phyloP scores from a whole-genome alignment of 2,888 invertebrate genomes.

The Automeris io region DNA sequence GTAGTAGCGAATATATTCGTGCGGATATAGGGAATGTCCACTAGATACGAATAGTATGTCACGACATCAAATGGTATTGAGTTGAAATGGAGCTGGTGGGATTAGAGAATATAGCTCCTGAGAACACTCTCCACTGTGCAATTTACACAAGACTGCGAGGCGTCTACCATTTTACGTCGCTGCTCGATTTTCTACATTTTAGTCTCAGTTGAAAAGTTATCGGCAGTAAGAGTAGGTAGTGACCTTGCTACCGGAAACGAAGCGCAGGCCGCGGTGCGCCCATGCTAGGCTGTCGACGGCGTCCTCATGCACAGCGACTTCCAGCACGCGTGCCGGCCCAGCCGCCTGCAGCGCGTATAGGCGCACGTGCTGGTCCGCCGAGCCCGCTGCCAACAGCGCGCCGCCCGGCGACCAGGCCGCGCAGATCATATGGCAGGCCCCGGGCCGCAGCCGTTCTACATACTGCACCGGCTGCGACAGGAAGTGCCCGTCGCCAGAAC shows the following conservation, averaged over 20 bases:
- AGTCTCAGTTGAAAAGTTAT: too few relatives aligned
- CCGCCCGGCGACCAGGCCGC: conserved; percentile 78
- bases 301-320: conserved; percentile 90
- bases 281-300: conserved; percentile 97
- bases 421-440: conserved; percentile 97
- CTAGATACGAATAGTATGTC: too few relatives aligned
- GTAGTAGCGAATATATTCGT: too few relatives aligned
- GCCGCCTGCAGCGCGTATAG: conserved; percentile 87
- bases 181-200: background rate
- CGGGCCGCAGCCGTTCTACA: conserved; percentile 92
- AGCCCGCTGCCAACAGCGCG: conserved; percentile 89
- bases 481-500: conserved; percentile 64
- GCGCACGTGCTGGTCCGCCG: conserved; percentile 94
- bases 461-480: conserved; percentile 90
- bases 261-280: conserved; percentile 91
- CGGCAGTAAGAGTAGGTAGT: too few relatives aligned
- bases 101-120: too few relatives aligned
- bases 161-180: background rate
- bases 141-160: too few relatives aligned
- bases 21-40: too few relatives aligned
- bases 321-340: conserved; percentile 77
- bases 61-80: too few relatives aligned
- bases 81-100: too few relatives aligned
- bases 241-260: conserved; percentile 96
- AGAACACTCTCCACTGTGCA: too few relatives aligned